phyloP scores from a whole-genome alignment of 2,888 invertebrate species.

The Thecophora atra region DNA sequence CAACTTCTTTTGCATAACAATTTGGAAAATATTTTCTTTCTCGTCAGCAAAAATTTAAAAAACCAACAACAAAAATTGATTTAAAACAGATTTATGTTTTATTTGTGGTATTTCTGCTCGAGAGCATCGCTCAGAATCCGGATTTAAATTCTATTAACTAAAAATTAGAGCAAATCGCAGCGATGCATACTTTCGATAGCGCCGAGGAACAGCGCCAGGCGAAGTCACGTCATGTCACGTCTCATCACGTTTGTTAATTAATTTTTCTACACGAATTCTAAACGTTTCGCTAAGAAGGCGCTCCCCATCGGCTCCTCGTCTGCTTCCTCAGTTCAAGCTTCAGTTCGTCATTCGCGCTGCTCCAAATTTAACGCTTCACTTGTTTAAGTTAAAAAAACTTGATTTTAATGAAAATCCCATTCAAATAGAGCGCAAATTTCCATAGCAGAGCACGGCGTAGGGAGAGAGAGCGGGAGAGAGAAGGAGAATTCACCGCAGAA shows the following conservation, averaged over 20 bases:
- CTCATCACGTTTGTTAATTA: slow-evolving; percentile 31
- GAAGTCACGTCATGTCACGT: background rate
- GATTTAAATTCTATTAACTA: slow-evolving; percentile 10
- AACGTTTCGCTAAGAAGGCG: background rate
- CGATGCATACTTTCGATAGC: background rate
- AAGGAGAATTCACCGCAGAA: background rate
- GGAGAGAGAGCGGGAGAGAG: too few species aligned
- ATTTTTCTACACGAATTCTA: slow-evolving; percentile 26
- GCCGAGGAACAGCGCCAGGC: background rate
- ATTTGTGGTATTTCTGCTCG: too few species aligned
- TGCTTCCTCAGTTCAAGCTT: background rate
- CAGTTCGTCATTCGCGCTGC: background rate
- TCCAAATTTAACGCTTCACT: slow-evolving; percentile 31
- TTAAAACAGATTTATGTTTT: too few species aligned
- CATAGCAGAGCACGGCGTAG: background rate
- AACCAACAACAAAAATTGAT: too few species aligned
- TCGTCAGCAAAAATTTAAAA: too few species aligned
- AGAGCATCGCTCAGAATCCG: background rate
- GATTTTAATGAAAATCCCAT: slow-evolving; percentile 35
- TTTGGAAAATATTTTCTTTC: too few species aligned
- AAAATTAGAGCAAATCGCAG: slow-evolving; percentile 17
- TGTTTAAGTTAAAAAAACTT: slow-evolving; percentile 27
- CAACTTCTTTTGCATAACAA: background rate
- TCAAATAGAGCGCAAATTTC: slow-evolving; percentile 35
- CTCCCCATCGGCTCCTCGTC: background rate